Conservation (phyloP, 2,888 invertebrate genomes). For the Papilio gigon region DNA sequence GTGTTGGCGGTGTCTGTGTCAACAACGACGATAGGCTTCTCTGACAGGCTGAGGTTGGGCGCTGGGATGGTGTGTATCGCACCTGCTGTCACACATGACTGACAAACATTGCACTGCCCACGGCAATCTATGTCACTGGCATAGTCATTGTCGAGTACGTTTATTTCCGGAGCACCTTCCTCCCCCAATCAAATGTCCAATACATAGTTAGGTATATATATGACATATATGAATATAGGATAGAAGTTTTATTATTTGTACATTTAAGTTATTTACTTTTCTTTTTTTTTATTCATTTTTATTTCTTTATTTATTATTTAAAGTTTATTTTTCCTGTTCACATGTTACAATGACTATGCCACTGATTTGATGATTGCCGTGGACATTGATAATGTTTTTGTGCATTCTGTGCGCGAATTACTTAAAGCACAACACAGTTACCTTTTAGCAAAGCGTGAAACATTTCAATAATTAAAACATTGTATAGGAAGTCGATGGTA, state of each 20-base stretch:
- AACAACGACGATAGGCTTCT: constrained; percentile 82
- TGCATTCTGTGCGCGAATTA: constrained; percentile 37
- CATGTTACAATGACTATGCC: constrained; percentile 7
- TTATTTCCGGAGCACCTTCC: neutral
- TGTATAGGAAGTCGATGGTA: no score
- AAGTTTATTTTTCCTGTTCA: no score
- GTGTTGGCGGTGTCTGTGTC: constrained; percentile 53
- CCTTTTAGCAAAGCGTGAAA: neutral
- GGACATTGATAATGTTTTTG: constrained; percentile 11
- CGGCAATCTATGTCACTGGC: constrained; percentile 52
- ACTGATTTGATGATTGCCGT: constrained; percentile 21
- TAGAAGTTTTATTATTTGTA: no score
- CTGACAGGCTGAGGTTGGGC: constrained; percentile 88
- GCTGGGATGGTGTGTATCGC: constrained; percentile 94
- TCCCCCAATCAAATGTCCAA: no score
- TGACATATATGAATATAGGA: no score
- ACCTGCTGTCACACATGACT: constrained; percentile 77
- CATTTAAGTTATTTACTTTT: no score
- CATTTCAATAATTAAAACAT: neutral
- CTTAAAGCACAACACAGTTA: neutral
- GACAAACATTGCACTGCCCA: constrained; percentile 63
- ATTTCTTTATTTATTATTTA: no score
- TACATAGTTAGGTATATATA: no score
- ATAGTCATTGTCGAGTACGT: constrained; percentile 8
- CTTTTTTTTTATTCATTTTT: neutral